These are phyloP conservation scores for Sorex maritimensis DNA, from an alignment of 2,797 vertebrate genomes.

Conservation along the genomic window DNA sequence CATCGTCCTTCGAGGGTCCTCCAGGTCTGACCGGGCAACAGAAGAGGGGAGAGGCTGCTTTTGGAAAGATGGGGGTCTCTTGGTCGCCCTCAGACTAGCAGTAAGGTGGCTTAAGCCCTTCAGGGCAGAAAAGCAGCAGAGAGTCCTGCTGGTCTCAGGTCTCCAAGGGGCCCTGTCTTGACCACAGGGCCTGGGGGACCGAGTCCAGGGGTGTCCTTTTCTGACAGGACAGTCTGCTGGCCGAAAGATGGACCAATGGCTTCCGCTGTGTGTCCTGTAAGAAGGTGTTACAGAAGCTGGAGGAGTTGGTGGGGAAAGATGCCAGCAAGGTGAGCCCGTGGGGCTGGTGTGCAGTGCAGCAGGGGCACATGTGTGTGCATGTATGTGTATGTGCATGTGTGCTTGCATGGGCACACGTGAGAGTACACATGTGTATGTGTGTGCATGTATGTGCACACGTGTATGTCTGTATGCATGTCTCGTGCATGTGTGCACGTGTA, in stretches of 20 bases:
- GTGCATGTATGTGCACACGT: too few relatives aligned
- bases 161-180: background rate
- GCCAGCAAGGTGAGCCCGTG: background rate
- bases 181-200: background rate
- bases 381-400: too few relatives aligned
- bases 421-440: too few relatives aligned
- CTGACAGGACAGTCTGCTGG: background rate
- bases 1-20: background rate
- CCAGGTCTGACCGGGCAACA: background rate
- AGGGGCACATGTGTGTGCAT: too few relatives aligned
- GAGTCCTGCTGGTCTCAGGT: too few relatives aligned
- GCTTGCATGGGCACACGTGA: too few relatives aligned
- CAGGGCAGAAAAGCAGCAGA: background rate
- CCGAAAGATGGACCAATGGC: rapidly evolving
- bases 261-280: rapidly evolving
- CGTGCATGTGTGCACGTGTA: too few relatives aligned
- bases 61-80: background rate
- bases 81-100: background rate
- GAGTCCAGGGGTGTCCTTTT: background rate
- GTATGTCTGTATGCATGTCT: too few relatives aligned
- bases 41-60: background rate
- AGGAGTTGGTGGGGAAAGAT: background rate
- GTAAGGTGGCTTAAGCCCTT: background rate
- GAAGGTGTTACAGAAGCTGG: background rate
- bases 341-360: background rate